These are phyloP conservation scores for Nicator chloris DNA, from an alignment of 2,113 vertebrate species.

Conservation along the genomic window DNA sequence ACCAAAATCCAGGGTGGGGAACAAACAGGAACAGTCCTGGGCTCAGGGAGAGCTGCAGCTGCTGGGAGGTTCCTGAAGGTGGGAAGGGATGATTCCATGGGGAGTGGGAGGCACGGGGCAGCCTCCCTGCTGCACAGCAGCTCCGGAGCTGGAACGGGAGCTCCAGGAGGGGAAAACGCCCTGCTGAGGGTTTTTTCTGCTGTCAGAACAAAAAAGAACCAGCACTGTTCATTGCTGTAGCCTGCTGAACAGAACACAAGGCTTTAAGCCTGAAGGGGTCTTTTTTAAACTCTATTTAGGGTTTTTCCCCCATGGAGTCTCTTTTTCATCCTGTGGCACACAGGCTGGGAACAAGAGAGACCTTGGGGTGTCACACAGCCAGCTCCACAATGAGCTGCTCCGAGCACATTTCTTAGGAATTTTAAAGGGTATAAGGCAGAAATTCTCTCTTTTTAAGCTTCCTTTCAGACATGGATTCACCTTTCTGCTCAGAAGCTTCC, in stretches of 20 bases:
- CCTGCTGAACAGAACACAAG: not conserved
- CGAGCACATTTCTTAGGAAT: not conserved
- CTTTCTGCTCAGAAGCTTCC: not conserved
- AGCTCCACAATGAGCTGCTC: not conserved
- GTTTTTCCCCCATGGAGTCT: no score
- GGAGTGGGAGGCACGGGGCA: fast-evolving
- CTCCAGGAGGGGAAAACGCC: no score
- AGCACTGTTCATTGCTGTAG: not conserved
- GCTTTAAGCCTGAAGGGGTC: not conserved
- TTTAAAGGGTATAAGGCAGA: not conserved
- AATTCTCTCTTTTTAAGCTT: not conserved
- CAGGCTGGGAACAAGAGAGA: not conserved
- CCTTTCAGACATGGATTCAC: not conserved
- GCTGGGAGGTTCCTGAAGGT: fast-evolving
- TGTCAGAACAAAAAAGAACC: not conserved
- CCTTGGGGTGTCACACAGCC: not conserved
- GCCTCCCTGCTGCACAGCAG: not conserved
- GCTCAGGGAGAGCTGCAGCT: not conserved
- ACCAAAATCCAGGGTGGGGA: fast-evolving
- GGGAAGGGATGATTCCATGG: fast-evolving
- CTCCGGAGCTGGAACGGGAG: not conserved
- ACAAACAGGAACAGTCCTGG: fast-evolving
- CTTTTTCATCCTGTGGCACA: not conserved
- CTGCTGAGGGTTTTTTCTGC: not conserved
- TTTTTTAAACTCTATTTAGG: not conserved